phyloP scores from a whole-genome alignment of 2,797 vertebrate genomes.

The Limosa lapponica region DNA sequence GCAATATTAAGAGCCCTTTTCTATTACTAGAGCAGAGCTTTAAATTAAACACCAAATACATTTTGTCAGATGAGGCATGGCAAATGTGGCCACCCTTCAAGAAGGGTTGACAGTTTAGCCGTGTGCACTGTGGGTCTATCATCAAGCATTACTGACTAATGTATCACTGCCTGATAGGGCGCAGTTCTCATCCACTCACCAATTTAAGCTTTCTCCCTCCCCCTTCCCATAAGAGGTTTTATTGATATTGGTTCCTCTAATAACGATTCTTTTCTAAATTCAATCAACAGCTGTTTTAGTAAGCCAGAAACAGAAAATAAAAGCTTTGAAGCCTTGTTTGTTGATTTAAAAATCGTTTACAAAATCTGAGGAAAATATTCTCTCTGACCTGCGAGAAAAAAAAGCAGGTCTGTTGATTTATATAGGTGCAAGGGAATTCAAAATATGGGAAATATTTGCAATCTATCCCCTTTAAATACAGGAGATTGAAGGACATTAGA shows the following conservation, averaged over 20 bases:
- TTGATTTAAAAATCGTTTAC: not conserved
- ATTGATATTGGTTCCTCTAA: conserved; percentile 3
- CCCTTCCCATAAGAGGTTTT: not conserved
- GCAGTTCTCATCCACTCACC: not conserved
- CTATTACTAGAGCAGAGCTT: conserved; percentile 18
- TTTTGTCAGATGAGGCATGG: conserved; percentile 18
- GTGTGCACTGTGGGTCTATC: not conserved
- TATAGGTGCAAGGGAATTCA: not conserved
- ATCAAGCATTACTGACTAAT: not conserved
- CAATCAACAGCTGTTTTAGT: not conserved
- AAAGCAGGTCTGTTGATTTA: not conserved
- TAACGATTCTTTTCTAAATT: not conserved
- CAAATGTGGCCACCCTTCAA: not conserved
- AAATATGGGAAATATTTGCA: not conserved
- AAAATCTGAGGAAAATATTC: not conserved
- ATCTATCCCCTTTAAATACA: not conserved
- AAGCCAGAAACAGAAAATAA: conserved; percentile 2
- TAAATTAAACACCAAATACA: conserved; percentile 61
- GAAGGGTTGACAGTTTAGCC: not conserved
- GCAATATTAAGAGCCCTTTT: conserved; percentile 47
- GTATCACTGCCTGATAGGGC: not conserved
- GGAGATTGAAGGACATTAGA: not conserved
- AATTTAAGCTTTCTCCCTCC: not conserved
- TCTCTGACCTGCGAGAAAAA: not conserved
- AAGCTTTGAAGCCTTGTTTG: not conserved